Evolutionary conservation across 2,797 vertebrate genomes (phyloP).

Genomic region (Sarcophilus harrisii): DNA sequence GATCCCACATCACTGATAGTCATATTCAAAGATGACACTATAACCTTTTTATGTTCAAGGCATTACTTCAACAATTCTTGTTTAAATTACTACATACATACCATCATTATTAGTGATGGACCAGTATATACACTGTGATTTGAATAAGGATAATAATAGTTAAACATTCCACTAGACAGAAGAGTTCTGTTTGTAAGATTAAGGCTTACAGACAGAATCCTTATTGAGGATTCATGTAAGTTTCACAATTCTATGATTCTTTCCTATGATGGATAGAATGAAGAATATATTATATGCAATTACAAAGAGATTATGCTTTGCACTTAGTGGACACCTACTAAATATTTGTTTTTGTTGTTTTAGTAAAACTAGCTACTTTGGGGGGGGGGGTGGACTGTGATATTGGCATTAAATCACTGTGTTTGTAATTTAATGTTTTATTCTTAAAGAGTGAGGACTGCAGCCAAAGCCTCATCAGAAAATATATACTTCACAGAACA

Average conservation of each 20-base stretch:
- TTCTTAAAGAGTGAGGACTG: slow-evolving; percentile 7
- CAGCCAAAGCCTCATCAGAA: slow-evolving; percentile 78
- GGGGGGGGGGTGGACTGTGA: not conserved
- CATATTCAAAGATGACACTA: not conserved
- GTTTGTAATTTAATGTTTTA: not conserved
- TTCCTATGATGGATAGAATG: not conserved
- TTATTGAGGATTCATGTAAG: not conserved
- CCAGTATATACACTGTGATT: not conserved
- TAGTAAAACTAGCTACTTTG: not conserved
- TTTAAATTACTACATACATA: not conserved
- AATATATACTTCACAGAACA: slow-evolving; percentile 80
- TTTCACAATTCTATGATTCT: not conserved
- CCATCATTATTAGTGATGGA: not conserved
- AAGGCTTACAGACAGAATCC: too few species aligned
- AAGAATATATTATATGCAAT: not conserved
- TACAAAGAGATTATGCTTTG: not conserved
- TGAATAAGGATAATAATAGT: not conserved
- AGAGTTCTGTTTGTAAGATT: not conserved
- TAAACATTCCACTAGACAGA: not conserved
- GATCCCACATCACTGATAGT: not conserved
- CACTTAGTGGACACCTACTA: not conserved
- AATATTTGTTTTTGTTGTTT: not conserved
- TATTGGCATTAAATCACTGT: not conserved
- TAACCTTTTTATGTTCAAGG: not conserved
- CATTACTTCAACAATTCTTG: not conserved